Conservation (phyloP, 2,888 invertebrate species). For the Lasius fuliginosus region DNA sequence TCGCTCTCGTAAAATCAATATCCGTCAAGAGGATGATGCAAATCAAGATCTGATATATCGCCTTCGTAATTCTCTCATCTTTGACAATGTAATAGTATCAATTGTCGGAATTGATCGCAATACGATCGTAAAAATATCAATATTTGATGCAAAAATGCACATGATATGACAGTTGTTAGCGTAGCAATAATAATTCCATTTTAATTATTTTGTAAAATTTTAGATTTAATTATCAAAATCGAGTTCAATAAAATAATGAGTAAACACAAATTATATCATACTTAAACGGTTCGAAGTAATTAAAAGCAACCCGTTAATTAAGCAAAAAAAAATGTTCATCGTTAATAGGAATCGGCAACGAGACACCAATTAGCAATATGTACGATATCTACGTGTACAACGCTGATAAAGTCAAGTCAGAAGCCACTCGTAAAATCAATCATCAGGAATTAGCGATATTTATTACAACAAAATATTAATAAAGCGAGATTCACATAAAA, state of each 20-base stretch:
- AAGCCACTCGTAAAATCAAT: slow-evolving; percentile 23
- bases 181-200: slow-evolving; percentile 50
- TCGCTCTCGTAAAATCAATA: slow-evolving; percentile 13
- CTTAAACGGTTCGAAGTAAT: neutral
- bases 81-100: neutral
- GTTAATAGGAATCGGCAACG: neutral
- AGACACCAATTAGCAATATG: slow-evolving; percentile 13
- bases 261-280: neutral
- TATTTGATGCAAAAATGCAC: neutral
- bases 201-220: slow-evolving; percentile 15
- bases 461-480: slow-evolving; percentile 1
- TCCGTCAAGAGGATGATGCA: neutral
- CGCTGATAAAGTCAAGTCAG: neutral
- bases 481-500: slow-evolving; percentile 38
- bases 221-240: neutral
- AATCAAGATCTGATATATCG: neutral
- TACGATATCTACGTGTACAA: neutral
- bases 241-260: neutral
- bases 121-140: neutral
- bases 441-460: slow-evolving; percentile 17
- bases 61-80: neutral
- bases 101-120: neutral
- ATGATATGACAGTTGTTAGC: neutral
- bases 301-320: neutral
- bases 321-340: neutral